phyloP scores from a whole-genome alignment of 2,113 vertebrate species.

The Trochalopteron elliotii region DNA sequence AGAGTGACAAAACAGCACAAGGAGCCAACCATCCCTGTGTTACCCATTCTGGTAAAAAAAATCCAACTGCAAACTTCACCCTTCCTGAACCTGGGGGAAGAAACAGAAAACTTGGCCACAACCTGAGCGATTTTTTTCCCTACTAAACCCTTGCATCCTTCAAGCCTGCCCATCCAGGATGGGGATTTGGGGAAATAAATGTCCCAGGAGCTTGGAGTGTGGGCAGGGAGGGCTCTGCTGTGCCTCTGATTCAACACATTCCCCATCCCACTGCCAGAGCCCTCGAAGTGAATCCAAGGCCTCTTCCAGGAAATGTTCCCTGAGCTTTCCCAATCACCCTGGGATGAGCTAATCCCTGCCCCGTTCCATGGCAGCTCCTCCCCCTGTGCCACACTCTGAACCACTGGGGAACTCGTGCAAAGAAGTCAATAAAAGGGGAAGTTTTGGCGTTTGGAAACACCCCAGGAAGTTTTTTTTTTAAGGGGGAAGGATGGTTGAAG shows the following conservation, averaged over 20 bases:
- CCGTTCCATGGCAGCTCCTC: background rate
- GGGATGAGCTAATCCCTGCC: conserved; percentile 24
- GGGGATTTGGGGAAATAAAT: fast-evolving
- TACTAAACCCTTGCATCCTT: background rate
- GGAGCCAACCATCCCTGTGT: too few species aligned
- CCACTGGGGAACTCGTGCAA: fast-evolving
- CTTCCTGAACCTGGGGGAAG: background rate
- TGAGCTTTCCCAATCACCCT: background rate
- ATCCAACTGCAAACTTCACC: background rate
- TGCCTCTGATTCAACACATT: background rate
- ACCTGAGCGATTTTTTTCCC: background rate
- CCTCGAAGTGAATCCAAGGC: background rate
- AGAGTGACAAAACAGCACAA: conserved; percentile 54
- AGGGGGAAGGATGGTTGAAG: background rate
- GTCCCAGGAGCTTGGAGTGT: background rate
- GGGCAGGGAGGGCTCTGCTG: background rate
- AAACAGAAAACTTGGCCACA: background rate
- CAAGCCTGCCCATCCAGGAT: fast-evolving
- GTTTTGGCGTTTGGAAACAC: background rate
- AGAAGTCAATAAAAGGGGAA: background rate
- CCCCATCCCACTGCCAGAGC: background rate
- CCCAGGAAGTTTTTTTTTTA: background rate
- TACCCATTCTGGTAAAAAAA: background rate
- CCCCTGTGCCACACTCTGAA: background rate
- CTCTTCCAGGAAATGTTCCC: background rate